A percentile compares a stretch with the other conserved stretches of the same genome.
These are phyloP conservation scores for Plotosus lineatus DNA, from an alignment of 2,113 vertebrate species.

Conservation along the genomic window DNA sequence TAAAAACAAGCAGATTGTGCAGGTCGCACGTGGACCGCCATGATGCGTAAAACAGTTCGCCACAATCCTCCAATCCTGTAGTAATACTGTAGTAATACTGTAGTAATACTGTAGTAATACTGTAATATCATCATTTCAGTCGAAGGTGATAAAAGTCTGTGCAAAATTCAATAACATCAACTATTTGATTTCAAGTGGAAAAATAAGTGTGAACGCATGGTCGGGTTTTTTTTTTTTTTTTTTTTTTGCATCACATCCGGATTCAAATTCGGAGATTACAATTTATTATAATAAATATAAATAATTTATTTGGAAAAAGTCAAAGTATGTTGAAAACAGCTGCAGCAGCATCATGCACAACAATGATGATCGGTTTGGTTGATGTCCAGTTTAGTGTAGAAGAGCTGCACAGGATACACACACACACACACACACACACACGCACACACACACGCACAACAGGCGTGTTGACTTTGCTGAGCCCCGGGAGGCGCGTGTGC, in stretches of 20 bases:
- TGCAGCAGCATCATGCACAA: neutral
- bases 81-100: too few species aligned
- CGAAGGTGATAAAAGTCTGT: too few species aligned
- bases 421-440: too few species aligned
- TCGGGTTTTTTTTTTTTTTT: neutral
- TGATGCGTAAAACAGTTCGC: neutral
- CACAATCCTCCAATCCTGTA: too few species aligned
- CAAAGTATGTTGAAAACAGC: neutral
- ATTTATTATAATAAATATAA: neutral
- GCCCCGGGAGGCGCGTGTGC: constrained; percentile 50
- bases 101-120: too few species aligned
- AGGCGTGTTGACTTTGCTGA: constrained; percentile 48
- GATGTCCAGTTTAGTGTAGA: neutral
- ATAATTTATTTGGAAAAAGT: neutral
- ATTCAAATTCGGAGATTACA: neutral
- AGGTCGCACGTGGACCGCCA: neutral
- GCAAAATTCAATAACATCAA: too few species aligned
- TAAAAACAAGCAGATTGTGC: too few species aligned
- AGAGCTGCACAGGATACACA: neutral
- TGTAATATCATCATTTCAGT: too few species aligned
- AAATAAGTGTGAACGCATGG: neutral
- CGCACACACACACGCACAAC: too few species aligned
- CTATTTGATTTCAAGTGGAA: neutral
- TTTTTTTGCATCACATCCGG: too few species aligned
- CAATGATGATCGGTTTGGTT: neutral